Conservation (phyloP, 2,888 invertebrate species). For the Drosophila flavopinicola region DNA sequence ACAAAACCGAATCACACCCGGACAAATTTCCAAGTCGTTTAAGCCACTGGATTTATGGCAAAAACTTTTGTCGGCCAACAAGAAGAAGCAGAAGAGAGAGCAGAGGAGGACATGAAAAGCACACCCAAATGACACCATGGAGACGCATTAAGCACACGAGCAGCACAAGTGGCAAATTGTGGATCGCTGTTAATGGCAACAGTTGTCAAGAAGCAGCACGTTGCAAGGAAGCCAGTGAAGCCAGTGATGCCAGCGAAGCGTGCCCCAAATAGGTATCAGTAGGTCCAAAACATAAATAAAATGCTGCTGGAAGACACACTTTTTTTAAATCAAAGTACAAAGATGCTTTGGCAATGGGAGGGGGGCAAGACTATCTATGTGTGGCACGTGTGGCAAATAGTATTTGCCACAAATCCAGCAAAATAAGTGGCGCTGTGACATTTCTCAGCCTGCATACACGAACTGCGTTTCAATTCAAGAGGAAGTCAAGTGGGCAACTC, state of each 20-base stretch:
- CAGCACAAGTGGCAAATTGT: conserved; percentile 42
- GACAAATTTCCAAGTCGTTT: conserved; percentile 50
- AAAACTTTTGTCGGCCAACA: conserved; percentile 60
- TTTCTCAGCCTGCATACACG: conserved; percentile 56
- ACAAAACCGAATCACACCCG: conserved; percentile 61
- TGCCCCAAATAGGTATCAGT: conserved; percentile 25
- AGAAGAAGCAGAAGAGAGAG: conserved; percentile 28
- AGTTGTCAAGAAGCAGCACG: conserved; percentile 66
- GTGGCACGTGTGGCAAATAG: conserved; percentile 41
- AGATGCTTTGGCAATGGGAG: conserved; percentile 17
- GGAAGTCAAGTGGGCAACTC: conserved; percentile 59
- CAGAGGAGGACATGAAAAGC: conserved; percentile 29
- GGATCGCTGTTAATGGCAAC: conserved; percentile 77
- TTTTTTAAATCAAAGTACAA: conserved; percentile 43
- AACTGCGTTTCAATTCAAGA: conserved; percentile 67
- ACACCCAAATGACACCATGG: conserved; percentile 62
- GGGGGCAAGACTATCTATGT: conserved; percentile 7
- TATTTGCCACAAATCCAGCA: conserved; percentile 61
- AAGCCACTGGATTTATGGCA: conserved; percentile 51
- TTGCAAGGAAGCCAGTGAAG: conserved; percentile 18
- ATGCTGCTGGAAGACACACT: conserved; percentile 16
- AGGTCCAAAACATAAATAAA: conserved; percentile 52
- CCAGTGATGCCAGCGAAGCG: background rate
- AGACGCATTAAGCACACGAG: conserved; percentile 69
- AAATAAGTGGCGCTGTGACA: conserved; percentile 61